These are phyloP conservation scores for Anagyrus pseudococci DNA, from an alignment of 2,888 invertebrate genomes.

Conservation along the genomic window DNA sequence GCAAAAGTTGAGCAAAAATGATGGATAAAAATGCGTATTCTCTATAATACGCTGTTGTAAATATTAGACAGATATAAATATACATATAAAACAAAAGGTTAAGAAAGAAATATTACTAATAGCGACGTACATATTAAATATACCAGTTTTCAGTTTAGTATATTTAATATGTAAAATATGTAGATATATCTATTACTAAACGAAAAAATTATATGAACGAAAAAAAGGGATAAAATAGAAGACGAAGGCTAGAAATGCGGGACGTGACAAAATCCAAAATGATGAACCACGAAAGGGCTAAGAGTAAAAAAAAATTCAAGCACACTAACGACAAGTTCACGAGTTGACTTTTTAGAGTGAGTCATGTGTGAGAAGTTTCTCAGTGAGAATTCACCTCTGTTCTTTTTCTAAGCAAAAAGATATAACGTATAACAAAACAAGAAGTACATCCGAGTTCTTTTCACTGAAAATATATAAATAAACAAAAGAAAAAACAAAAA, in stretches of 20 bases:
- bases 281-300: conserved; percentile 22
- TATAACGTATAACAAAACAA: conserved; percentile 18
- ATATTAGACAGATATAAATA: conserved; percentile 37
- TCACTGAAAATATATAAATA: conserved; percentile 12
- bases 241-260: conserved; percentile 26
- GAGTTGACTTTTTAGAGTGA: conserved; percentile 40
- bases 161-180: conserved; percentile 43
- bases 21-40: conserved; percentile 21
- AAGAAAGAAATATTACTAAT: conserved; percentile 29
- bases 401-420: conserved; percentile 33
- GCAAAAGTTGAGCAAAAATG: conserved; percentile 24
- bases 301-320: conserved; percentile 19
- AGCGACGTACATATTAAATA: conserved; percentile 34
- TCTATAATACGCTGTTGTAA: conserved; percentile 40
- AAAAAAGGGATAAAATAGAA: conserved; percentile 33
- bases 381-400: conserved; percentile 38
- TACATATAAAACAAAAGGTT: conserved; percentile 36
- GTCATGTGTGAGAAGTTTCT: conserved; percentile 37
- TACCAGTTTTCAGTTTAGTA: conserved; percentile 35
- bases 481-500: conserved; percentile 13
- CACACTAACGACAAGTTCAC: conserved; percentile 26
- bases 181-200: conserved; percentile 37
- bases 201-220: conserved; percentile 21
- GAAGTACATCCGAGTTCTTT: conserved; percentile 29
- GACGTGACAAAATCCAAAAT: conserved; percentile 32